phyloP scores from a whole-genome alignment of 2,113 vertebrate species.

The Plectropomus leopardus region DNA sequence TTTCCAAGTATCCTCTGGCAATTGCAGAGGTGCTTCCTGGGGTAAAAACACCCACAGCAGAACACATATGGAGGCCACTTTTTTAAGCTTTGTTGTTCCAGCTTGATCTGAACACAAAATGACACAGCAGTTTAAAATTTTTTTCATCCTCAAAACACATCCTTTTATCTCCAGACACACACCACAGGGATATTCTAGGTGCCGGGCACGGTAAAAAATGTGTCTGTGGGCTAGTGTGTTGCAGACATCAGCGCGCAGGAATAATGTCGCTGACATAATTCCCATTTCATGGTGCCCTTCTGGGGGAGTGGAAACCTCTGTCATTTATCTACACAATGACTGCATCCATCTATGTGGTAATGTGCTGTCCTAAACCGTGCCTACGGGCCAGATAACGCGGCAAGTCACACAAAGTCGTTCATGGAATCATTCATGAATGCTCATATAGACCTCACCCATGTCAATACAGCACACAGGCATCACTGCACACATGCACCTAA shows the following conservation, averaged over 20 bases:
- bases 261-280: conserved; percentile 63
- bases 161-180: conserved; percentile 43
- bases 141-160: conserved; percentile 25
- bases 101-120: conserved; percentile 38
- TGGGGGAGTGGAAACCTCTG: conserved; percentile 42
- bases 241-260: conserved; percentile 34
- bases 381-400: conserved; percentile 26
- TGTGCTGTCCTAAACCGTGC: conserved; percentile 32
- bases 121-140: conserved; percentile 56
- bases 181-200: conserved; percentile 6
- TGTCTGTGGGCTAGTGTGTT: conserved; percentile 11
- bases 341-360: conserved; percentile 63
- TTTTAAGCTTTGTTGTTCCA: background rate
- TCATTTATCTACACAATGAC: conserved; percentile 59
- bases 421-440: conserved; percentile 37
- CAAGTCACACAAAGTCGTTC: conserved; percentile 51
- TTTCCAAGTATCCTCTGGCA: background rate
- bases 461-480: background rate
- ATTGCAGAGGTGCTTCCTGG: background rate
- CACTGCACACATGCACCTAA: conserved; percentile 4
- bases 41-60: background rate
- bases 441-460: conserved; percentile 6
- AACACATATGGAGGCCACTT: background rate
- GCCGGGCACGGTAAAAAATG: background rate
- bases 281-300: conserved; percentile 57